Base-by-base conservation (phyloP, 2,113 vertebrate genomes). In the Pelvicachromis taeniatus region DNA sequence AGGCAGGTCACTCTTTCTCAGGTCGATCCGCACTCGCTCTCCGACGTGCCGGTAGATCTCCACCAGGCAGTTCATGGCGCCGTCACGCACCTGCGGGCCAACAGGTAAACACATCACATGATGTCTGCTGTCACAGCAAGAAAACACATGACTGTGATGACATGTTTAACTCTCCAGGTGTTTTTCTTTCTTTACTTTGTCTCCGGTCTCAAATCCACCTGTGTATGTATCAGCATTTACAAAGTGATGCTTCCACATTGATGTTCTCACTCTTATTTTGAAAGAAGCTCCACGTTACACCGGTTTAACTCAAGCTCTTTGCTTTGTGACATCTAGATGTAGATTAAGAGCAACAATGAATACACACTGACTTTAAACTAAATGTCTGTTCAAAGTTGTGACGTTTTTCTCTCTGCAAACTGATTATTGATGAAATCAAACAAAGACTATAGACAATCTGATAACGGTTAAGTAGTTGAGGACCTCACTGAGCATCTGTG, bases 41-140 rank as follows among this genome's bases (percentile, higher is more conserved):
- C 98, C 98, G 0, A 99, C 98, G 7, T 99, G 98, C 91, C 98
- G 97, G 95, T 99, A 99, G 92, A 99, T 99, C 93, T 99, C 98
- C 88, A 99, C 97, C 78, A 99, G 96, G 91, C 98, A 98, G 96
- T 96, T 97, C 96, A 99, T 97, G 93, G 98, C 98, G 83, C 97
- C 97, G 70, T 99, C 98, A 85, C 98, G 97, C 94, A 99, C 98
- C 98, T 99, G 40, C 21, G 29, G 23, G 23, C 19, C 48, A 1
- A 77, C 58, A 53, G 70, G 10, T 75, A 75, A 33, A 52, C 26
- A 48, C 5, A 42, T 26, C 42, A 70, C 38, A 10, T 70, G 38
- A 26, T 31, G 48, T 16, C 26, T 52, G 70, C 26, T 52, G 16
- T 33, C 26, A 1, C 23, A 48, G 14, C 5, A 73, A 42, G 48